Evolutionary conservation across 2,113 vertebrate species (phyloP).

Genomic region (Alouatta palliata): DNA sequence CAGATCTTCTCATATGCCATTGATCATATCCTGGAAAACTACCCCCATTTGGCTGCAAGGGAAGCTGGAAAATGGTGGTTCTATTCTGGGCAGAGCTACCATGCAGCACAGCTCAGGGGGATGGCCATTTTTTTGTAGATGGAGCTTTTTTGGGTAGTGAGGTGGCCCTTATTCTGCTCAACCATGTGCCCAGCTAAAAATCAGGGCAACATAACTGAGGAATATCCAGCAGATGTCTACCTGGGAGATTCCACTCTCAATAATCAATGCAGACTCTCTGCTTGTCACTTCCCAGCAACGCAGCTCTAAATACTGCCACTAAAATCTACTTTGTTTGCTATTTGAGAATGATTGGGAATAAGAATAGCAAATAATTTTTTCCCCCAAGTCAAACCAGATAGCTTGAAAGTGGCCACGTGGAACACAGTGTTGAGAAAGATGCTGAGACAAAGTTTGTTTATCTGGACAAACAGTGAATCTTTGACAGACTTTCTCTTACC

Average conservation of each 20-base stretch:
- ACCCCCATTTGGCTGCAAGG: not conserved
- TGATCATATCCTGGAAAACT: not conserved
- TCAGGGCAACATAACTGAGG: not conserved
- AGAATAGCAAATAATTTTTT: not conserved
- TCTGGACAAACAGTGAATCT: not conserved
- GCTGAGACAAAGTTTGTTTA: slow-evolving; percentile 1
- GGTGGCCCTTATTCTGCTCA: not conserved
- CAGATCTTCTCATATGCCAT: not conserved
- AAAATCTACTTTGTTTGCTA: slow-evolving; percentile 6
- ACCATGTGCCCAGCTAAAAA: not conserved
- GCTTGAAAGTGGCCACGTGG: not conserved
- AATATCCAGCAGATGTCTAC: not conserved
- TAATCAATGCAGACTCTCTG: not conserved
- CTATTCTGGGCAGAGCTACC: not conserved
- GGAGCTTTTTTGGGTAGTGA: not conserved
- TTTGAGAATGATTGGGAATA: not conserved
- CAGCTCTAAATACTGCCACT: not conserved
- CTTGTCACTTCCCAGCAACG: not conserved
- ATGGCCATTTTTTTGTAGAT: not conserved
- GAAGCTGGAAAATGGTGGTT: not conserved
- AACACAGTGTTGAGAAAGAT: not conserved
- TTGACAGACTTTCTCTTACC: not conserved
- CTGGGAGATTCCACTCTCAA: not conserved
- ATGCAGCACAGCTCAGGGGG: not conserved
- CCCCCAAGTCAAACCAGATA: not conserved